Conservation (phyloP, 2,797 vertebrate genomes). For the Geotrypetes seraphini region DNA sequence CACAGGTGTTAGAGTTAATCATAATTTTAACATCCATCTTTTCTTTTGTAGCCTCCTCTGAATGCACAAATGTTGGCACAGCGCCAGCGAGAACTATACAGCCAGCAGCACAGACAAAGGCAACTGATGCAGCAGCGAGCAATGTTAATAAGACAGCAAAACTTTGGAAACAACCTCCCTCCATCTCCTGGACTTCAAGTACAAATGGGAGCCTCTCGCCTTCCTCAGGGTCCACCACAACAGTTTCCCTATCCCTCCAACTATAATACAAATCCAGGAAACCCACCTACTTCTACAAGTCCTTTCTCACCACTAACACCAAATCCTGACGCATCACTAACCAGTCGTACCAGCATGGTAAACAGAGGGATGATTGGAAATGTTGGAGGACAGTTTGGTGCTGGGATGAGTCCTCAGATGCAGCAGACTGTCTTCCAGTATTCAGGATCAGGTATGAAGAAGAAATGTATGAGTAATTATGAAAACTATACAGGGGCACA, state of each 20-base stretch:
- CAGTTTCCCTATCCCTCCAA: constrained; percentile 76
- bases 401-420: constrained; percentile 61
- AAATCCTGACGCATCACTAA: constrained; percentile 63
- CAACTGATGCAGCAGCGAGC: constrained; percentile 89
- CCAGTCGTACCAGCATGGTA: constrained; percentile 55
- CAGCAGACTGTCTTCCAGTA: constrained; percentile 86
- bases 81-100: constrained; percentile 85
- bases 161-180: constrained; percentile 51
- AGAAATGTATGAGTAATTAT: constrained; percentile 1
- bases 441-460: constrained; percentile 67
- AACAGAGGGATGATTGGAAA: constrained; percentile 67
- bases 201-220: constrained; percentile 50
- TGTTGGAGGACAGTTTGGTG: constrained; percentile 69
- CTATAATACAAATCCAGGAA: constrained; percentile 64
- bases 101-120: constrained; percentile 85
- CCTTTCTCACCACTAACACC: constrained; percentile 65
- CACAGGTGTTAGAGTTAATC: fast-evolving
- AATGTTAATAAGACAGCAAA: constrained; percentile 81
- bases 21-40: background rate
- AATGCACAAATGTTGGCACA: constrained; percentile 94
- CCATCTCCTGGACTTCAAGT: constrained; percentile 41
- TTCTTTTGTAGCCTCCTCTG: constrained; percentile 68
- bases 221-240: constrained; percentile 57
- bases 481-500: background rate
- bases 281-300: constrained; percentile 71